Evolutionary conservation across 2,797 vertebrate genomes (phyloP).

Genomic region (Gallirallus australis): DNA sequence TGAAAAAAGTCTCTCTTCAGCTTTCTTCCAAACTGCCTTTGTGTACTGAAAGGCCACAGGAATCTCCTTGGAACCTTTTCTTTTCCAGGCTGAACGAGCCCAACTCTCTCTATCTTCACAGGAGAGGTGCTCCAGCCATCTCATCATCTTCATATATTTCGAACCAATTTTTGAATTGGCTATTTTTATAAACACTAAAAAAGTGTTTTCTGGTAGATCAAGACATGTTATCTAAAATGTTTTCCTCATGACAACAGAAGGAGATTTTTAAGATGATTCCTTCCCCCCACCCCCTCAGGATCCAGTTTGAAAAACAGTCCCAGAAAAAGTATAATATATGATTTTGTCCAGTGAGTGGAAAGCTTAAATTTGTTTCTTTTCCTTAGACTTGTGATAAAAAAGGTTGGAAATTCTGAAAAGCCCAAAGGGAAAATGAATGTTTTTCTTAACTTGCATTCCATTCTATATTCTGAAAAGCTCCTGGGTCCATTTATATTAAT

Average conservation of each 20-base stretch:
- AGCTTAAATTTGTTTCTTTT: background rate
- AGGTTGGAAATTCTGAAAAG: background rate
- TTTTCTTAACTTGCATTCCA: slow-evolving; percentile 5
- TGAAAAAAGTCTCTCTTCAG: no score
- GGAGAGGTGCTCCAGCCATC: no score
- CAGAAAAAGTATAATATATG: background rate
- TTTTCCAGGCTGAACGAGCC: no score
- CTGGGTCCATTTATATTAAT: slow-evolving; percentile 33
- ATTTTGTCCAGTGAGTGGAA: background rate
- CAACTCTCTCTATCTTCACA: no score
- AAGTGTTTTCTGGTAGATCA: background rate
- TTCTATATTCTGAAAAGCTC: background rate
- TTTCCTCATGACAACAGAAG: background rate
- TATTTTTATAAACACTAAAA: background rate
- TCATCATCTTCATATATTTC: no score
- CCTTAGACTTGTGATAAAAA: background rate
- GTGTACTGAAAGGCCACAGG: no score
- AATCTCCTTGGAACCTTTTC: no score
- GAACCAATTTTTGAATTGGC: background rate
- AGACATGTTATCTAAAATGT: background rate
- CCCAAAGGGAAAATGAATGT: background rate
- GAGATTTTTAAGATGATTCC: background rate
- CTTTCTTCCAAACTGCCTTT: no score
- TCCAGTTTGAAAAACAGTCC: background rate
- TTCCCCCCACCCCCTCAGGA: fast-evolving